These are phyloP conservation scores for Pelecanus crispus DNA, from an alignment of 2,113 vertebrate species.

Conservation along the genomic window DNA sequence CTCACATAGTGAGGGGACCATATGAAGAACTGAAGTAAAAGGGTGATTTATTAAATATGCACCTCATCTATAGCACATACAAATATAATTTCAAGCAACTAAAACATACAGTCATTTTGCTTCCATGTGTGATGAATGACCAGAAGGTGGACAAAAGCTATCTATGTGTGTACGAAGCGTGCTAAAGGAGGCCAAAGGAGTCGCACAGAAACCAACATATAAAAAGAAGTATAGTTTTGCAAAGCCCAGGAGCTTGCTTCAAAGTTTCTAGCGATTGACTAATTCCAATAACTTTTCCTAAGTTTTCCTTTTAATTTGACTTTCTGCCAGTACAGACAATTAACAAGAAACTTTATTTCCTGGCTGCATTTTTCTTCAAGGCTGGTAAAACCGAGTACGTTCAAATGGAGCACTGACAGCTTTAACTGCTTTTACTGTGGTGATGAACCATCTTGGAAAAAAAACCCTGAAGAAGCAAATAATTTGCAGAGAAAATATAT, in stretches of 20 bases:
- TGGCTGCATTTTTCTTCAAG: neutral
- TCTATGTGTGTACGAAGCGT: rapidly evolving
- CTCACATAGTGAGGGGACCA: too few species aligned
- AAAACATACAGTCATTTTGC: neutral
- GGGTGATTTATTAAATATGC: neutral
- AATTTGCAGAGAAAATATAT: neutral
- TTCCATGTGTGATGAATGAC: too few species aligned
- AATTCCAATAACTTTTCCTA: neutral
- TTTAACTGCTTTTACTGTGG: neutral
- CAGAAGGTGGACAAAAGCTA: neutral
- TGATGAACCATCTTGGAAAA: neutral
- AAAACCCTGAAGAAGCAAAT: neutral
- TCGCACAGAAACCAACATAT: neutral
- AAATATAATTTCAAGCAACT: neutral
- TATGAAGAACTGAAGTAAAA: neutral
- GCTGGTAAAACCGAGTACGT: neutral
- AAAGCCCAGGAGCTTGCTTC: neutral
- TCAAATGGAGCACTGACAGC: neutral
- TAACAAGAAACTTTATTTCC: neutral
- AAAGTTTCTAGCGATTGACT: neutral
- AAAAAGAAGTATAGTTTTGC: neutral
- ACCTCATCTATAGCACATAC: neutral
- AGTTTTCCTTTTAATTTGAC: neutral
- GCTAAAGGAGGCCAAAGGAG: neutral
- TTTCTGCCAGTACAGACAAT: neutral